Base-by-base conservation (phyloP, 2,113 vertebrate species). In the Sterrhoptilus dennistouni region DNA sequence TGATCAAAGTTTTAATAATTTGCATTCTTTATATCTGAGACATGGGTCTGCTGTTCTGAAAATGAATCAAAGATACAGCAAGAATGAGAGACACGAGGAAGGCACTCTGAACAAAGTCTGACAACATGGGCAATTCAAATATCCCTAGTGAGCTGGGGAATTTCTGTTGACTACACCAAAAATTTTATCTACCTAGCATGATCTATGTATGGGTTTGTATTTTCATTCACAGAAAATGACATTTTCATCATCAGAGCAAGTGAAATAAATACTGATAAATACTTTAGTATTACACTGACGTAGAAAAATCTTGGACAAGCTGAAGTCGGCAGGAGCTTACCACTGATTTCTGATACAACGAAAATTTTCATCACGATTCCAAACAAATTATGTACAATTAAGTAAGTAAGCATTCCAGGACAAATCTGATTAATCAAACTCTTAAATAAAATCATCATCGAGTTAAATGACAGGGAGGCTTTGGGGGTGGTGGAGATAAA, bases 161-260 rank as follows among this genome's bases (percentile, higher is more conserved):
- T 82, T 94, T 91, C 75, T 52, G 42, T 68, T 56, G 11, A 36
- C 23, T 53, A 68, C 31, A 28, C 28, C 52, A 64, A 91, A 88
- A 76, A 57, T 53, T 54, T 44, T 61, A 57, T 0, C 17, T 42
- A 64, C 24, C 31, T 56, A 69, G 44, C 20, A 50, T 29, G 33
- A 82, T 50, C 57, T 54, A 33, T 18, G 12, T 44, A 70, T 5
- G 10, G 33, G 53, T 79, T 85, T 91, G 15, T 61, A 53, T 76
- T 81, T 83, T 92, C 52, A 88, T 79, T 85, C 84, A 94, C n/a
- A 93, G 79, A 94, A 95, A 96, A 95, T 59, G 57, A 89, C 91
- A 87, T 56, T 8, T 75, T 59, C 12, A 69, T 53, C 38, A 71
- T 33, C 56, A 64, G 22, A 14, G 28, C 38, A 76, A 74, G 52